Percentiles rank a stretch among this genome's conserved stretches.
These are phyloP conservation scores for Eriocheir sinensis DNA, from an alignment of 1,140 invertebrate genomes.

Conservation along the genomic window DNA sequence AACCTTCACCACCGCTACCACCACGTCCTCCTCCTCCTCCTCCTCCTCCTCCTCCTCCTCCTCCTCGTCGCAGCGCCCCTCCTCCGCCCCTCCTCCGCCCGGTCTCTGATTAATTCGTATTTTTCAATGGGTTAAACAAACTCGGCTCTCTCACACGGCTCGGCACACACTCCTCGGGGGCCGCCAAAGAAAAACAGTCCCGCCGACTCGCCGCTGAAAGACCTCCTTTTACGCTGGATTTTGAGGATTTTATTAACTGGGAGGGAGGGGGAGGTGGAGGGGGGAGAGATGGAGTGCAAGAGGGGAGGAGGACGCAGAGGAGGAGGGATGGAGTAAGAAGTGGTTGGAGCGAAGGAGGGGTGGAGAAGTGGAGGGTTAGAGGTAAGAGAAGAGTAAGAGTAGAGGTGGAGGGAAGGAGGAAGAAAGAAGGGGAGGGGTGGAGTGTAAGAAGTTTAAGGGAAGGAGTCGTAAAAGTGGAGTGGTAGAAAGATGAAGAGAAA, in stretches of 20 bases:
- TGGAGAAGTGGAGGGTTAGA: neutral
- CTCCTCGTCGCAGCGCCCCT: neutral
- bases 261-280: neutral
- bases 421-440: neutral
- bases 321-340: neutral
- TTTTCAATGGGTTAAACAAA: conserved; percentile 76
- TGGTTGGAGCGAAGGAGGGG: neutral
- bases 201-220: neutral
- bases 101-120: conserved; percentile 74
- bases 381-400: neutral
- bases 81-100: neutral
- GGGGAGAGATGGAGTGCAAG: neutral
- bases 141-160: conserved; percentile 70
- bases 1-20: neutral
- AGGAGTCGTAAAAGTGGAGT: neutral
- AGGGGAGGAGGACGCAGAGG: too few species aligned
- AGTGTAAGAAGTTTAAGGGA: neutral
- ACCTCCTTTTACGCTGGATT: neutral
- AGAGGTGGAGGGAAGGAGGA: neutral
- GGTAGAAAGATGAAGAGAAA: neutral
- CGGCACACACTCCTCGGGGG: conserved; percentile 60
- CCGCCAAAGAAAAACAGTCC: conserved; percentile 73
- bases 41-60: too few species aligned
- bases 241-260: conserved; percentile 49
- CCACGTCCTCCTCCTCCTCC: neutral